phyloP scores from a whole-genome alignment of 2,113 vertebrate species.

The Chascanopsetta lugubris region DNA sequence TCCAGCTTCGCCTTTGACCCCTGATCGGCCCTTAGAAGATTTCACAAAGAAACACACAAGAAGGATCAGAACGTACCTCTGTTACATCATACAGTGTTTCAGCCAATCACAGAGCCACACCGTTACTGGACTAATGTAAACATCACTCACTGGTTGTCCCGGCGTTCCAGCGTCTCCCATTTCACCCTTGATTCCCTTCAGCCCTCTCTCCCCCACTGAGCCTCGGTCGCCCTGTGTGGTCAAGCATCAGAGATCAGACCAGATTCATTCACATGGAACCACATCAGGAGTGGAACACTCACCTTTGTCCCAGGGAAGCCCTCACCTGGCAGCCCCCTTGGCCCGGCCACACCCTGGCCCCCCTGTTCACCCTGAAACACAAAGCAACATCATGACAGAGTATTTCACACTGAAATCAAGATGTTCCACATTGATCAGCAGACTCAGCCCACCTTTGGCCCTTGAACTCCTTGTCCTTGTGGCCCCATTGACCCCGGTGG shows the following conservation, averaged over 20 bases:
- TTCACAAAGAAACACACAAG: not conserved
- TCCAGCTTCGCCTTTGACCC: conserved; percentile 87
- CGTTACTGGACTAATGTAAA: not conserved
- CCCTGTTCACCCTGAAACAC: conserved; percentile 86
- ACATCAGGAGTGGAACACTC: not conserved
- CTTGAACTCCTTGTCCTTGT: conserved; percentile 88
- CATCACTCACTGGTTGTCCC: conserved; percentile 83
- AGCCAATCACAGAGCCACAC: too few species aligned
- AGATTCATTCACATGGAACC: not conserved
- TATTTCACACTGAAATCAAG: not conserved
- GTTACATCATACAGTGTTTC: too few species aligned
- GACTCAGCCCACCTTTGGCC: conserved; percentile 83
- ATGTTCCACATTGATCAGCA: too few species aligned
- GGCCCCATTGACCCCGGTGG: conserved; percentile 82
- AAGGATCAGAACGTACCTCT: not conserved
- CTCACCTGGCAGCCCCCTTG: conserved; percentile 86
- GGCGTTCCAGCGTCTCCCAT: conserved; percentile 83
- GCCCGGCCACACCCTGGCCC: conserved; percentile 85
- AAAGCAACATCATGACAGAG: too few species aligned
- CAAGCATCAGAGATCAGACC: conserved; percentile 6
- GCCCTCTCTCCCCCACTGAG: conserved; percentile 82
- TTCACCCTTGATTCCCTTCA: conserved; percentile 87
- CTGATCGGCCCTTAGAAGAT: conserved; percentile 79
- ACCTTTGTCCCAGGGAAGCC: conserved; percentile 89
- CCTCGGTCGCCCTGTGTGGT: conserved; percentile 85